Conservation (phyloP, 1,140 invertebrate species). For the Drosophila pectinifera region DNA sequence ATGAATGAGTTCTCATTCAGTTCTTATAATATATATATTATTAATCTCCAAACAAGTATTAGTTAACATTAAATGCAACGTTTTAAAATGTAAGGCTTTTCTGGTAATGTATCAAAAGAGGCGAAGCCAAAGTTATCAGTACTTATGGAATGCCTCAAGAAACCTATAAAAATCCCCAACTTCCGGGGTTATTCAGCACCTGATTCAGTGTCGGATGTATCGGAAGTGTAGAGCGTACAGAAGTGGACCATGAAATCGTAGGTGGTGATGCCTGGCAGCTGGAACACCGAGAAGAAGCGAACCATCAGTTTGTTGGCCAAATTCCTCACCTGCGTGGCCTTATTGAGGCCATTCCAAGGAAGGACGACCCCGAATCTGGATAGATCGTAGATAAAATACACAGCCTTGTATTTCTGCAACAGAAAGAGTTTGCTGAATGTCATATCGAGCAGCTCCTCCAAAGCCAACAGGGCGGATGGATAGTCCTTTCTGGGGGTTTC, state of each 20-base stretch:
- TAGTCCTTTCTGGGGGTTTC: neutral
- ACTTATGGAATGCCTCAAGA: neutral
- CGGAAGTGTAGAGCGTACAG: neutral
- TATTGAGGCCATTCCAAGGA: neutral
- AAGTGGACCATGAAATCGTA: slow-evolving; percentile 35
- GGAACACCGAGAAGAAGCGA: slow-evolving; percentile 6
- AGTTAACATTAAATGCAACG: too few relatives aligned
- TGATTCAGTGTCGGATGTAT: neutral
- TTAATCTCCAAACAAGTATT: too few relatives aligned
- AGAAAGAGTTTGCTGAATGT: neutral
- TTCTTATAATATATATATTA: too few relatives aligned
- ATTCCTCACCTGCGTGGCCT: neutral
- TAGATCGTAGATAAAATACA: slow-evolving; percentile 1
- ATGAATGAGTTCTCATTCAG: too few relatives aligned
- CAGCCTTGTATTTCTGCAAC: neutral
- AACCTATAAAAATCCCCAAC: neutral
- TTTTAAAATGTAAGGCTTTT: neutral
- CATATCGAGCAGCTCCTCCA: neutral
- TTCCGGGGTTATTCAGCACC: neutral
- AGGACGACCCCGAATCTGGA: neutral
- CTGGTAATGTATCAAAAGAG: too few relatives aligned
- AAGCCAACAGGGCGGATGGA: neutral
- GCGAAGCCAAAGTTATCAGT: neutral
- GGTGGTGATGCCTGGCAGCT: neutral
- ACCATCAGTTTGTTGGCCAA: slow-evolving; percentile 17